A percentile compares a stretch with the other conserved stretches of the same genome.
Conservation (phyloP, 2,113 vertebrate genomes). For the Lates calcarifer region DNA sequence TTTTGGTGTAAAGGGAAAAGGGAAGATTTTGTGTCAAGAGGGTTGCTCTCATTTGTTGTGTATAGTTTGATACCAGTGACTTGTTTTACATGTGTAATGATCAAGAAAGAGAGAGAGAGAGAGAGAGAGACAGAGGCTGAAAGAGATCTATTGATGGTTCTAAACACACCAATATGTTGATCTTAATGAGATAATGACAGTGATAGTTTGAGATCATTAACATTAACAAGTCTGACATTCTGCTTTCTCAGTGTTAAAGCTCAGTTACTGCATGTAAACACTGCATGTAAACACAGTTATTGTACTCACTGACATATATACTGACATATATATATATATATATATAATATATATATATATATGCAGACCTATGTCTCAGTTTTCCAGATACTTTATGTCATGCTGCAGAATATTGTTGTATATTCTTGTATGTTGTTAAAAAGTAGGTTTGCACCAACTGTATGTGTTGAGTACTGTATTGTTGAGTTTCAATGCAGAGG, state of each 20-base stretch:
- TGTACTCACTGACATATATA: neutral
- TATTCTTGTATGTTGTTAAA: too few relatives aligned
- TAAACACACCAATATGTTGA: neutral
- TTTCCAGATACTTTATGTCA: too few relatives aligned
- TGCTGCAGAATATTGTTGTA: too few relatives aligned
- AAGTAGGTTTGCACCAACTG: too few relatives aligned
- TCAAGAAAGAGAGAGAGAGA: neutral
- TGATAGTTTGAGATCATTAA: neutral
- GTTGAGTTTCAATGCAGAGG: too few relatives aligned
- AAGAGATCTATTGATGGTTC: neutral
- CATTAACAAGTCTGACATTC: conserved; percentile 10
- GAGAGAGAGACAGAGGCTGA: neutral
- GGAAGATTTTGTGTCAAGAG: conserved; percentile 22
- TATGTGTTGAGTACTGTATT: too few relatives aligned
- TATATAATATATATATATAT: too few relatives aligned
- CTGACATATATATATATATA: too few relatives aligned
- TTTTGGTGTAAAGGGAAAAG: conserved; percentile 14
- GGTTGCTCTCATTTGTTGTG: conserved; percentile 32
- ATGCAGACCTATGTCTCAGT: too few relatives aligned
- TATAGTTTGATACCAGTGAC: conserved; percentile 11
- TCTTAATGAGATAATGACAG: too few relatives aligned
- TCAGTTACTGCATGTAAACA: neutral
- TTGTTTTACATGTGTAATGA: conserved; percentile 26
- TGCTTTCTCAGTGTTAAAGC: neutral
- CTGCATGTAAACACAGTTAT: neutral